Conservation (phyloP, 2,888 invertebrate genomes). For the Spodoptera littoralis region DNA sequence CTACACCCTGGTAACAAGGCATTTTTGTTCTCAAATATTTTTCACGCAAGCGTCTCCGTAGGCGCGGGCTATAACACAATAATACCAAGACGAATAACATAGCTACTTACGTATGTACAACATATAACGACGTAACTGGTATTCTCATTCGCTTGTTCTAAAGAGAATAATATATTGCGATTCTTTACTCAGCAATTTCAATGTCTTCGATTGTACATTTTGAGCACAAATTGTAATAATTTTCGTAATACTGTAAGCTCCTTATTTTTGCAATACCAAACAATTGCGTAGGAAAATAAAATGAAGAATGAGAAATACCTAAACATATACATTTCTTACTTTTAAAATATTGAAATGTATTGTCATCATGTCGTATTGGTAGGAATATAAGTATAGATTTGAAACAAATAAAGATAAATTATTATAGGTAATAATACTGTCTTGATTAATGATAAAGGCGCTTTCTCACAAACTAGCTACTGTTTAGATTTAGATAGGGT, state of each 20-base stretch:
- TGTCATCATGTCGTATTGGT: too few species aligned
- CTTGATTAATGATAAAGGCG: too few species aligned
- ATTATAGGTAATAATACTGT: too few species aligned
- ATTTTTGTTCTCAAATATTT: too few species aligned
- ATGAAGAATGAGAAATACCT: background rate
- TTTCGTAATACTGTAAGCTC: constrained; percentile 32
- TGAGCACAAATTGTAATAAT: constrained; percentile 20
- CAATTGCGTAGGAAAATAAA: constrained; percentile 13
- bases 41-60: too few species aligned
- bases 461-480: too few species aligned
- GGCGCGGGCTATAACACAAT: too few species aligned
- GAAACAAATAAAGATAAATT: too few species aligned
- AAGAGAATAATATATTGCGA: constrained; percentile 13
- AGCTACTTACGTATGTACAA: background rate
- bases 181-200: constrained; percentile 23
- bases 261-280: constrained; percentile 25
- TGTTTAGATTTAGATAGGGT: too few species aligned
- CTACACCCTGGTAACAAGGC: too few species aligned
- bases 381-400: too few species aligned
- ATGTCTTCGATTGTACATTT: constrained; percentile 20
- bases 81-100: background rate
- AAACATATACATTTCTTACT: constrained; percentile 1
- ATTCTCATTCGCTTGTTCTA: constrained; percentile 19
- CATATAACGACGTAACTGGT: background rate
- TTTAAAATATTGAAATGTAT: background rate